phyloP scores from a whole-genome alignment of 1,140 invertebrate species.

The Drosophila persimilis region DNA sequence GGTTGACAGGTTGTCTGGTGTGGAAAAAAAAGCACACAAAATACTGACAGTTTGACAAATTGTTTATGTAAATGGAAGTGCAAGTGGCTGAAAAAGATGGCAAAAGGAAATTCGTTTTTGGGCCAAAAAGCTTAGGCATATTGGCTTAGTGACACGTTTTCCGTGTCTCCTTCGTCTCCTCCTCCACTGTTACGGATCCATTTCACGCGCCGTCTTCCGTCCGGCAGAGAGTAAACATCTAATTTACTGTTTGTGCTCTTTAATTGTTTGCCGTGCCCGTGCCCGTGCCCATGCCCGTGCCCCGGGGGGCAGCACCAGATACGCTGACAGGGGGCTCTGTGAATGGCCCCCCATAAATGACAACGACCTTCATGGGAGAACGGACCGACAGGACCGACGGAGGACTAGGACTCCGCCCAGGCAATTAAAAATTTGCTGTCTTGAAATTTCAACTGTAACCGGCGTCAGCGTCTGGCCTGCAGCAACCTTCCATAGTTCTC shows the following conservation, averaged over 20 bases:
- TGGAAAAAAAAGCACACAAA: slow-evolving; percentile 64
- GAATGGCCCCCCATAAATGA: slow-evolving; percentile 35
- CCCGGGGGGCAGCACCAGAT: slow-evolving; percentile 33
- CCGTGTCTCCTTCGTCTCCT: neutral
- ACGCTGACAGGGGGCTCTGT: slow-evolving; percentile 16
- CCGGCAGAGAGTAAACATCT: slow-evolving; percentile 57
- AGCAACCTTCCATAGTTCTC: slow-evolving; percentile 38
- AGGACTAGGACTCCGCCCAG: slow-evolving; percentile 26
- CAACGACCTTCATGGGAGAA: slow-evolving; percentile 43
- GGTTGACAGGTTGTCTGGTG: slow-evolving; percentile 46
- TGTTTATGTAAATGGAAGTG: slow-evolving; percentile 74
- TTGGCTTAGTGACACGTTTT: slow-evolving; percentile 52
- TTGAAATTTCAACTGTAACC: slow-evolving; percentile 66
- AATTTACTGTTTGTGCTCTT: slow-evolving; percentile 65
- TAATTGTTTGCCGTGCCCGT: slow-evolving; percentile 51
- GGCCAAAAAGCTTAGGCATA: slow-evolving; percentile 44
- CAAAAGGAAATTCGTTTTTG: slow-evolving; percentile 28
- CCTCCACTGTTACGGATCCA: slow-evolving; percentile 15
- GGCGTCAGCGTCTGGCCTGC: slow-evolving; percentile 34
- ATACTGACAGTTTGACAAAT: slow-evolving; percentile 76
- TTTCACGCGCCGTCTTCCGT: slow-evolving; percentile 9
- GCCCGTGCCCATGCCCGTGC: too few species aligned
- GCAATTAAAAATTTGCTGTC: slow-evolving; percentile 69
- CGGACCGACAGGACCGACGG: neutral
- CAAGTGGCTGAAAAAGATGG: slow-evolving; percentile 46